Percentiles rank a stretch among this genome's conserved stretches.
Conservation (phyloP, 2,888 invertebrate species). For the Pyrochroa serraticornis region DNA sequence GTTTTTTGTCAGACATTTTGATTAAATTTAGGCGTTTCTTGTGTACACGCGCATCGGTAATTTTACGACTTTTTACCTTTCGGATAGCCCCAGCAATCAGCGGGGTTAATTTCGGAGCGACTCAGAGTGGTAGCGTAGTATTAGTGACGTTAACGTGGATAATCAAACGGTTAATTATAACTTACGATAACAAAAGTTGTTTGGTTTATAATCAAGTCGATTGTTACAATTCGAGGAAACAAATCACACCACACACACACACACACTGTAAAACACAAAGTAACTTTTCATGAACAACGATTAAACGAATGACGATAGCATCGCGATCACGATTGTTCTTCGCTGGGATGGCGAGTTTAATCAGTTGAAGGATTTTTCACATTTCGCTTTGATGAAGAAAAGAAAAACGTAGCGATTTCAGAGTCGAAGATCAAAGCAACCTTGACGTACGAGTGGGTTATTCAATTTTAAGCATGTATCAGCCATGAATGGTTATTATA, state of each 20-base stretch:
- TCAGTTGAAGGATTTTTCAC: no score
- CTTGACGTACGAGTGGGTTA: conserved; percentile 41
- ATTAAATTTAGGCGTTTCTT: no score
- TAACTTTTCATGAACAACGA: conserved; percentile 1
- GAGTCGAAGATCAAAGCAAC: conserved; percentile 38
- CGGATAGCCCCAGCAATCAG: no score
- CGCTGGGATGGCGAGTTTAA: neutral
- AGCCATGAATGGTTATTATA: conserved; percentile 48
- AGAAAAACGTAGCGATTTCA: conserved; percentile 1
- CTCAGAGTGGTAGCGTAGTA: no score
- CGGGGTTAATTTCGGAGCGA: no score
- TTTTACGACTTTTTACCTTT: no score
- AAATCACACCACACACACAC: neutral
- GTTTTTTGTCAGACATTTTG: no score
- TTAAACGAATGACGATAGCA: neutral
- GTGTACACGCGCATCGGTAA: no score
- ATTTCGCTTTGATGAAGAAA: no score
- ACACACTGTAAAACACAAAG: neutral
- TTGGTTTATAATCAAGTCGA: neutral
- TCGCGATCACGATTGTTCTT: neutral
- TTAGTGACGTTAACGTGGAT: no score
- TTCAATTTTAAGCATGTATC: conserved; percentile 45
- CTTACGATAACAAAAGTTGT: conserved; percentile 2
- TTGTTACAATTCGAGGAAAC: neutral
- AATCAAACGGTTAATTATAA: neutral